Base-by-base conservation (phyloP, 1,140 invertebrate genomes). In the Idris sp. region DNA sequence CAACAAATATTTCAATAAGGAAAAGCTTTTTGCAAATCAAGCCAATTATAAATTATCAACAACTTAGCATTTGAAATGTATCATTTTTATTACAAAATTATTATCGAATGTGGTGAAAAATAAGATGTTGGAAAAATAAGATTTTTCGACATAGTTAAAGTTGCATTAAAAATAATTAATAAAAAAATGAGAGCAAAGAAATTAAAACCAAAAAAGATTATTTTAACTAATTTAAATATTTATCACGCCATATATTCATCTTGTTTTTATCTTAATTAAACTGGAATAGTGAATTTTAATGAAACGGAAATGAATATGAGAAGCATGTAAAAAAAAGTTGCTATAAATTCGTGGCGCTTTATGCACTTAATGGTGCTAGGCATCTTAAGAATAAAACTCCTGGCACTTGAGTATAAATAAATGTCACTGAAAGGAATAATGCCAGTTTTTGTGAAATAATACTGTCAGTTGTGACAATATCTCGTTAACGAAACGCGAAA, bases 401-500 rank as follows among this genome's bases (percentile, higher is more conserved):
- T 18, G 35, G 33, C 48, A 38, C 18, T n/a, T 16, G 6, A 8
- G 36, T 46, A 51, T 68, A 61, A 69, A 69, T 59, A 59, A 69
- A 46, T 54, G 15, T 4, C 40, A 14, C 11, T 10, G 44, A 30
- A 41, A 31, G 53, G 25, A 41, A 56, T 67, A 18, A 59, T 30
- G 46, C 44, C 44, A 44, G 53, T 68, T 68, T 58, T 68, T 59
- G 25, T 67, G 49, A 56, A 65, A 73, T 59, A 65, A 51, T 65
- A 44, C 35, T 59, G 65, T 69, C 65, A 44, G 53, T 51, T 44
- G 53, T 69, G 53, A 69, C 65, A 69, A 59, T 59, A 59, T 69
- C 65, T 69, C 44, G 61, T 64, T 67, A 67, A 74, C 53, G 71
- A 74, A 40, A 56, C 58, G 68, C 68, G 58, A 72, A 67, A 74